A percentile compares a stretch with the other conserved stretches of the same genome.
These are phyloP conservation scores for Saccostrea glomerata DNA, from an alignment of 1,140 invertebrate species.

Conservation along the genomic window DNA sequence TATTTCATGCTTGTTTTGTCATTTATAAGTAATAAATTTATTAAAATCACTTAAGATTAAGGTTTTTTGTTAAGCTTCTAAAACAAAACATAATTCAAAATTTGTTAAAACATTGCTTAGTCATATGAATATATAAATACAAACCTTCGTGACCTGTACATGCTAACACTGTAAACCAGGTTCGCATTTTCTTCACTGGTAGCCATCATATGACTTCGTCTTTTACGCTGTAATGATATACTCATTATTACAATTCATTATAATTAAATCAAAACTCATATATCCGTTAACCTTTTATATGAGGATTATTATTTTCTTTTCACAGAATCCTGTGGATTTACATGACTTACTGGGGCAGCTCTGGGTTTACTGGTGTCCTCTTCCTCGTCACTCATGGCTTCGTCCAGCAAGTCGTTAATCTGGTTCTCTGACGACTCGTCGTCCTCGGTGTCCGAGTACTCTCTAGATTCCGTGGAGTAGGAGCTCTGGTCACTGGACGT, in stretches of 20 bases:
- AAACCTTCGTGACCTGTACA: slow-evolving; percentile 70
- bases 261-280: not conserved
- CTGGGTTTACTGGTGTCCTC: slow-evolving; percentile 55
- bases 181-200: slow-evolving; percentile 50
- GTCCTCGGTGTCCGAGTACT: slow-evolving; percentile 48
- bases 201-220: slow-evolving; percentile 64
- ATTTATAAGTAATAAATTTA: no score
- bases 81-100: no score
- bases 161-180: slow-evolving; percentile 68
- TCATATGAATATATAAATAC: not conserved
- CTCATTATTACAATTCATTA: not conserved
- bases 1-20: no score
- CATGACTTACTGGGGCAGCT: slow-evolving; percentile 60
- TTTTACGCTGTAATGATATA: slow-evolving; percentile 59
- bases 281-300: no score
- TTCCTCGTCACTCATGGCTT: slow-evolving; percentile 71
- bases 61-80: no score
- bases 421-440: slow-evolving; percentile 68
- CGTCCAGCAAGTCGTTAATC: slow-evolving; percentile 77
- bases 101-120: no score
- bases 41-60: no score
- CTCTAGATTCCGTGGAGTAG: slow-evolving; percentile 16
- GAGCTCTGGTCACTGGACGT: slow-evolving; percentile 46
- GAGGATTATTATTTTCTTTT: not conserved
- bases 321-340: not conserved